Percentiles rank a stretch among this genome's conserved stretches.
phyloP scores from a whole-genome alignment of 2,113 vertebrate genomes.

The Paramisgurnus dabryanus region DNA sequence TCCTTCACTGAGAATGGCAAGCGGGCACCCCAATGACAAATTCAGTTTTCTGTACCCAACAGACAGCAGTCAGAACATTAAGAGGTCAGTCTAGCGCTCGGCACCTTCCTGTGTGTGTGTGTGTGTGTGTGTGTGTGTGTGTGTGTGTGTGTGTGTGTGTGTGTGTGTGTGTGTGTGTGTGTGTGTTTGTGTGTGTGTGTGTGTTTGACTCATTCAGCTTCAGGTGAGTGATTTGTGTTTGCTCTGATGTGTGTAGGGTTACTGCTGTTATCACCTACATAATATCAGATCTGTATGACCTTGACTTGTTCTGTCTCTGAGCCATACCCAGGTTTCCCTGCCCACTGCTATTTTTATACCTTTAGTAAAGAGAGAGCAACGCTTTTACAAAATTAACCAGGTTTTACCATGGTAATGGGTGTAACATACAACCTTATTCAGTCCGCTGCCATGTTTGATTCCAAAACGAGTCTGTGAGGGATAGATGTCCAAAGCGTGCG shows the following conservation, averaged over 20 bases:
- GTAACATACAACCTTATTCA: no score
- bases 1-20: slow-evolving; percentile 65
- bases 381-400: no score
- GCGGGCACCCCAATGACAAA: slow-evolving; percentile 66
- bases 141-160: neutral
- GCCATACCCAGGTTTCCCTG: neutral
- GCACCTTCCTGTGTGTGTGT: slow-evolving; percentile 2
- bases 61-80: slow-evolving; percentile 64
- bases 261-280: neutral
- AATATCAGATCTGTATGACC: neutral
- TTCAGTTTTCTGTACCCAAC: slow-evolving; percentile 69
- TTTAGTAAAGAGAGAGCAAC: neutral
- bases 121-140: neutral
- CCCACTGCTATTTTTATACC: neutral
- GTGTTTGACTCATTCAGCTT: no score
- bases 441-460: no score
- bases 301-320: neutral
- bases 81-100: slow-evolving; percentile 66
- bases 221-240: neutral
- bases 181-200: neutral
- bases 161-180: neutral
- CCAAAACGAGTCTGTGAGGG: no score
- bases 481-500: no score
- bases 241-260: neutral
- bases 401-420: no score